Percentiles rank a stretch among this genome's conserved stretches.
Conservation (phyloP, 2,797 vertebrate species). For the Hippocampus kuda region DNA sequence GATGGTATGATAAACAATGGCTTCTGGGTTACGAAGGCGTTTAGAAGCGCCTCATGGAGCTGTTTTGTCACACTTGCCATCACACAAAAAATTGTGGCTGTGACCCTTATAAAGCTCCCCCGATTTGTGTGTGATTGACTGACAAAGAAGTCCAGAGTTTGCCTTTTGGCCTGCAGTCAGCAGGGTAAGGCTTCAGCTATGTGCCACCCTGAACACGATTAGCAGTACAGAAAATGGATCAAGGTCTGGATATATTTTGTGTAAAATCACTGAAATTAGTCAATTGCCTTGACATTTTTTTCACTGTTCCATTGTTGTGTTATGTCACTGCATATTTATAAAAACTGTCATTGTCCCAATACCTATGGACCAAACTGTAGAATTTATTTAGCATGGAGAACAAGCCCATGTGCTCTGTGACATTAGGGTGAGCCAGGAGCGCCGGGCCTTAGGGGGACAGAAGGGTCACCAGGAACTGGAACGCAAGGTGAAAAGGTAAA, state of each 20-base stretch:
- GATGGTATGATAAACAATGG: no score
- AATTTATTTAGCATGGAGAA: neutral
- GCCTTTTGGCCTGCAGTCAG: neutral
- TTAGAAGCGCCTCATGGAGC: no score
- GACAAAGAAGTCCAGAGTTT: neutral
- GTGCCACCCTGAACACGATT: neutral
- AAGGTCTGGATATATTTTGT: neutral
- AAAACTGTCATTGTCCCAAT: neutral
- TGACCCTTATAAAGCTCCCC: no score
- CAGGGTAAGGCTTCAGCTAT: neutral
- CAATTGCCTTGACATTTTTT: neutral
- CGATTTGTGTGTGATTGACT: neutral
- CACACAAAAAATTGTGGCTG: no score
- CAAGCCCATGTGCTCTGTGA: slow-evolving; percentile 8
- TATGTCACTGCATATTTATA: neutral
- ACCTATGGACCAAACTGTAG: neutral
- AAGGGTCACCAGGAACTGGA: slow-evolving; percentile 73
- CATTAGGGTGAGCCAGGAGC: slow-evolving; percentile 76
- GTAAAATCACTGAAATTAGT: neutral
- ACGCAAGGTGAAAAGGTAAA: slow-evolving; percentile 82
- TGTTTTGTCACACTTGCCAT: no score
- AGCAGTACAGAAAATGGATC: neutral
- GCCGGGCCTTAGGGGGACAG: slow-evolving; percentile 69
- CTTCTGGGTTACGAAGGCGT: no score
- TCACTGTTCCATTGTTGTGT: neutral